Evolutionary conservation across 2,797 vertebrate genomes (phyloP).

Genomic region (Anguilla pacifica): DNA sequence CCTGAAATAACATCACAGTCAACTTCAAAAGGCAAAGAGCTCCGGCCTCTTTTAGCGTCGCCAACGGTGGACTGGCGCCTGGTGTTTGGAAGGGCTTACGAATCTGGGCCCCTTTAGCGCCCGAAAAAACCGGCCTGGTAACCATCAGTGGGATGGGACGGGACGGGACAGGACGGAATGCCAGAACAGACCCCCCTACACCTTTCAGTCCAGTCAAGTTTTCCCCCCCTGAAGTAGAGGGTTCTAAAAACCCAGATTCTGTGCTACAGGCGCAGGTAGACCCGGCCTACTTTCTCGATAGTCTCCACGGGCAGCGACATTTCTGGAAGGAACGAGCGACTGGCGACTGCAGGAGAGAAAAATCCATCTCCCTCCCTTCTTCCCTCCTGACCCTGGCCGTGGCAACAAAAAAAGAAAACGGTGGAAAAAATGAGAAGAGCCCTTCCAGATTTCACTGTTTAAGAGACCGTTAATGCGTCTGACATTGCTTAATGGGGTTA

Average conservation of each 20-base stretch:
- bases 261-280: slow-evolving; percentile 26
- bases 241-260: neutral
- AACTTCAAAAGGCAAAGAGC: neutral
- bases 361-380: slow-evolving; percentile 5
- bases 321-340: slow-evolving; percentile 23
- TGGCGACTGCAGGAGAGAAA: slow-evolving; percentile 23
- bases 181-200: too few species aligned
- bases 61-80: neutral
- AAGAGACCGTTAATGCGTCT: slow-evolving; percentile 18
- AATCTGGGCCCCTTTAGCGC: neutral
- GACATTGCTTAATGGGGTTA: slow-evolving; percentile 16
- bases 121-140: neutral
- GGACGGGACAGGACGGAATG: neutral
- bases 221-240: neutral
- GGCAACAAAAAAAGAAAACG: neutral
- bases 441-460: neutral
- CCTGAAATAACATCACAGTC: neutral
- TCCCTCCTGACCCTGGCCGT: neutral
- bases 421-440: slow-evolving; percentile 13
- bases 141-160: neutral
- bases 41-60: neutral
- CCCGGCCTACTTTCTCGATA: slow-evolving; percentile 13
- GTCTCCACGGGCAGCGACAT: slow-evolving; percentile 24
- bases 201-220: neutral
- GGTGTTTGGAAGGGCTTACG: neutral